Conservation (phyloP, 2,113 vertebrate genomes). For the Colinus virginianus region DNA sequence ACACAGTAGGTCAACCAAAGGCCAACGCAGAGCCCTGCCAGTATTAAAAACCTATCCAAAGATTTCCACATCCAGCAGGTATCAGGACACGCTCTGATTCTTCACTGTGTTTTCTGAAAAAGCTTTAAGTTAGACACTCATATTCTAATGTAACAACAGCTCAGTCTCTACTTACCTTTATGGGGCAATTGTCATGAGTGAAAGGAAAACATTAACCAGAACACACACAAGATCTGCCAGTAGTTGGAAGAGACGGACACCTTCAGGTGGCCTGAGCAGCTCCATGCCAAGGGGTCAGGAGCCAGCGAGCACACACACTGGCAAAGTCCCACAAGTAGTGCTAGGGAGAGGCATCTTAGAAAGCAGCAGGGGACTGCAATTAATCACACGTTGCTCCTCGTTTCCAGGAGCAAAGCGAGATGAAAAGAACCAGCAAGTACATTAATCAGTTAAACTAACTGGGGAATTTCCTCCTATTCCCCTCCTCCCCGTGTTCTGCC, state of each 20-base stretch:
- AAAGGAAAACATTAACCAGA: background rate
- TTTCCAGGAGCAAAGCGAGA: background rate
- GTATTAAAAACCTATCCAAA: background rate
- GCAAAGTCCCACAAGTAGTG: background rate
- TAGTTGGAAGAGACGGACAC: background rate
- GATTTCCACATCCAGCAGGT: constrained; percentile 9
- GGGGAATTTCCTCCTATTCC: background rate
- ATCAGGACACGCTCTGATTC: background rate
- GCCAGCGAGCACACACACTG: background rate
- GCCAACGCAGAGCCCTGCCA: background rate
- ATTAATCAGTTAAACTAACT: background rate
- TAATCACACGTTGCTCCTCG: background rate
- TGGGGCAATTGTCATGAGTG: background rate
- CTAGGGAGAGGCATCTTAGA: background rate
- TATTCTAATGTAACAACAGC: background rate
- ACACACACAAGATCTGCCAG: background rate
- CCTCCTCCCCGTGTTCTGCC: background rate
- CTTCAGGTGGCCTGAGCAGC: background rate
- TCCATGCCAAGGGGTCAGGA: background rate
- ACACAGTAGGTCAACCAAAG: background rate
- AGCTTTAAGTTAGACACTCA: background rate
- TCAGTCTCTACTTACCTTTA: background rate
- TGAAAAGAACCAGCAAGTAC: background rate
- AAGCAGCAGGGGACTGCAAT: background rate
- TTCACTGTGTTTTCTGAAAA: background rate